Percentiles rank a stretch among this genome's conserved stretches.
Conservation (phyloP, 2,888 invertebrate genomes). For the Tupiocoris notatus region DNA sequence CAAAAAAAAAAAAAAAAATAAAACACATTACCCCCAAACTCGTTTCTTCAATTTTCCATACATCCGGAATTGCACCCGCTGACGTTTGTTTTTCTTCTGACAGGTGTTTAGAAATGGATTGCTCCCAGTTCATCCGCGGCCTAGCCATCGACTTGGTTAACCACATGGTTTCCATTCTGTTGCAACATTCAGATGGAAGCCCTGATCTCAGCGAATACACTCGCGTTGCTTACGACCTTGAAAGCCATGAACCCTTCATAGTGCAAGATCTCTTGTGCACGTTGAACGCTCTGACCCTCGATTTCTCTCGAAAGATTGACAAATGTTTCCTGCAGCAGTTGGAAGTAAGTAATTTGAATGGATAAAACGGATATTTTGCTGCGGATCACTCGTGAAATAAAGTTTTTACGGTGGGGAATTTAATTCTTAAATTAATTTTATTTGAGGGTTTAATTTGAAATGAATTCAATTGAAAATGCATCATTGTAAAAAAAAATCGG, state of each 20-base stretch:
- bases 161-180: constrained; percentile 27
- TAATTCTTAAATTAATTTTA: too few species aligned
- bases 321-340: constrained; percentile 28
- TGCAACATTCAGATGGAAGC: constrained; percentile 27
- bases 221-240: background rate
- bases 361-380: too few species aligned
- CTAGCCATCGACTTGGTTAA: constrained; percentile 23
- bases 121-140: constrained; percentile 6
- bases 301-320: constrained; percentile 36
- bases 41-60: too few species aligned
- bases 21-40: too few species aligned
- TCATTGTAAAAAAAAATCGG: too few species aligned
- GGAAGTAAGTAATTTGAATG: constrained; percentile 18
- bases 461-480: too few species aligned
- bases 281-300: constrained; percentile 33
- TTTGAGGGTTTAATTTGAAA: too few species aligned
- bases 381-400: too few species aligned
- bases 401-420: too few species aligned
- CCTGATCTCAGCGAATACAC: constrained; percentile 19
- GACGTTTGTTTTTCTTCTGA: too few species aligned
- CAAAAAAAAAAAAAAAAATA: too few species aligned
- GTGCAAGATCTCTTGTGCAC: constrained; percentile 24
- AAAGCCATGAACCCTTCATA: constrained; percentile 1
- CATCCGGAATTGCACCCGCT: too few species aligned
- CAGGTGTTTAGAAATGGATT: constrained; percentile 37